Evolutionary conservation across 2,888 invertebrate genomes (phyloP).

Genomic region (Amblyjoppa proteus): DNA sequence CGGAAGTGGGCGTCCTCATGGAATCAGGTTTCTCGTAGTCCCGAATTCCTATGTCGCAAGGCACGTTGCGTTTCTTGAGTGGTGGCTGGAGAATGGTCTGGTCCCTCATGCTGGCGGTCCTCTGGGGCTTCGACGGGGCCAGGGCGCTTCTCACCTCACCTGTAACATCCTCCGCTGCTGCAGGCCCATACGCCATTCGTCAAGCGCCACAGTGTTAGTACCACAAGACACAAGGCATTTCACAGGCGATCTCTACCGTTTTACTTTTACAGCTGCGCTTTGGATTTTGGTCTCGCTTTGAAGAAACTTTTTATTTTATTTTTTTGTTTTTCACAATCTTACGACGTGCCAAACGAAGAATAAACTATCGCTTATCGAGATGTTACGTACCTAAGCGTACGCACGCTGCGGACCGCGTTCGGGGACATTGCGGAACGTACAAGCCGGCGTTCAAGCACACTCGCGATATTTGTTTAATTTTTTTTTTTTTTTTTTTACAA

Average conservation of each 20-base stretch:
- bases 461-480: constrained; percentile 38
- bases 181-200: constrained; percentile 83
- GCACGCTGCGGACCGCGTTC: constrained; percentile 58
- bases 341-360: constrained; percentile 46
- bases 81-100: constrained; percentile 82
- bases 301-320: constrained; percentile 30
- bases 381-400: constrained; percentile 66
- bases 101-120: constrained; percentile 94
- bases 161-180: constrained; percentile 86
- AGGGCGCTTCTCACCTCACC: constrained; percentile 94
- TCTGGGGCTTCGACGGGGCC: constrained; percentile 93
- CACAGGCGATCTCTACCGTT: constrained; percentile 78
- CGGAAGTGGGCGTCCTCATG: constrained; percentile 73
- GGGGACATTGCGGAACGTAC: constrained; percentile 60
- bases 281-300: constrained; percentile 44
- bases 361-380: constrained; percentile 53
- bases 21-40: constrained; percentile 78
- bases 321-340: constrained; percentile 30
- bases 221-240: constrained; percentile 84
- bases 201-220: constrained; percentile 83
- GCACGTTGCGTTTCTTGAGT: constrained; percentile 73
- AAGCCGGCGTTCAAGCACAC: constrained; percentile 58
- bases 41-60: constrained; percentile 68
- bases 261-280: constrained; percentile 70
- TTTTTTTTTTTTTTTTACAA: neutral